phyloP scores from a whole-genome alignment of 2,797 vertebrate species.

The Tragopan temminckii region DNA sequence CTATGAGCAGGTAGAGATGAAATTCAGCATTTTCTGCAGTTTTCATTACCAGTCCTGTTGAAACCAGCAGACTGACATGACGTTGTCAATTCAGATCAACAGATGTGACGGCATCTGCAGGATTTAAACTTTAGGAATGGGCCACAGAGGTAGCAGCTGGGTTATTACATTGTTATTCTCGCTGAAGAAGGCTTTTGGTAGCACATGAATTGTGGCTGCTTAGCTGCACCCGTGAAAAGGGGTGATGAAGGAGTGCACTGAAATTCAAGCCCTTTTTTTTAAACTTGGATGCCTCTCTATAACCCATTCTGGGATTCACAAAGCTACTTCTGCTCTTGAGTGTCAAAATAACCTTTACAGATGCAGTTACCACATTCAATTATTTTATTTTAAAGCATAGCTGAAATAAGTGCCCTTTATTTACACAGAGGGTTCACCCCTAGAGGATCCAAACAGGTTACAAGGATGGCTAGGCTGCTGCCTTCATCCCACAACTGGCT shows the following conservation, averaged over 20 bases:
- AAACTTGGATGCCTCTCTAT: not conserved
- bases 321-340: not conserved
- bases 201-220: not conserved
- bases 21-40: constrained; percentile 2
- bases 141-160: fast-evolving
- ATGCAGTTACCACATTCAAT: fast-evolving
- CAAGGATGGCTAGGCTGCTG: not conserved
- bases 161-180: not conserved
- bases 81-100: not conserved
- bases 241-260: not conserved
- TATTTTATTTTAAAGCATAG: not conserved
- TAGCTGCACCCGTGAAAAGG: not conserved
- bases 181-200: not conserved
- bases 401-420: not conserved
- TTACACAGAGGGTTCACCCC: not conserved
- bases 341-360: not conserved
- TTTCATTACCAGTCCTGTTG: not conserved
- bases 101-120: not conserved
- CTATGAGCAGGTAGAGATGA: not conserved
- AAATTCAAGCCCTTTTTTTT: not conserved
- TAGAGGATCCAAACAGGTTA: not conserved
- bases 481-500: too few species aligned
- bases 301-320: not conserved
- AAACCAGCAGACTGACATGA: not conserved
- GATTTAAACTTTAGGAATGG: not conserved